Base-by-base conservation (phyloP, 2,888 invertebrate species). In the Pelosia muscerda region DNA sequence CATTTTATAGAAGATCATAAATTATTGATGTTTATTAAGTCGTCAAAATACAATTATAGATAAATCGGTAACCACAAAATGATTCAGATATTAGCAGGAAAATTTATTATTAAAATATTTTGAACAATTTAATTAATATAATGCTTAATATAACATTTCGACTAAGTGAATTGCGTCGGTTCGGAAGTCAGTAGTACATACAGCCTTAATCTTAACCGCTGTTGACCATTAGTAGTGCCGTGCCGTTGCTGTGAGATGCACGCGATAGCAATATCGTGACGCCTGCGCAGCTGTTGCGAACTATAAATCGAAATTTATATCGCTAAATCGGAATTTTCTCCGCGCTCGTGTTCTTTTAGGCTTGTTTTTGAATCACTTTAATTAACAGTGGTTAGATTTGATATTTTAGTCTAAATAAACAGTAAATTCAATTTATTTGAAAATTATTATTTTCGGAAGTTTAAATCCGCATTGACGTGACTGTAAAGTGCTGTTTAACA, bases 241-340 rank as follows among this genome's bases (percentile, higher is more conserved):
- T 75, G 86, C 66, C 73, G 72, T 73, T 72, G 73, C 65, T 68
- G 65, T 68, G 63, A 76, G 72, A 69, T 79, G 82, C 82, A 85
- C 88, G 89, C 79, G 85, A 75, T 71, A 79, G 78, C 79, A 81
- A 78, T 72, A 81, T 70, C 76, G 83, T 81, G 68, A 72, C 72
- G 77, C 75, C 61, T 69, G 84, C 84, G 84, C 83, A 87, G 77
- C 82, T 77, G 79, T 83, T 74, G 65, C 72, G 72, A 73, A 73
- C 11, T 74, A 62, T 63, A 72, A 69, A 62, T 62, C 65, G 70
- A 62, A 63, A 68, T 63, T 25, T 38, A 38, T 59, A 10, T 38
- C 23, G 15, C 4, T 26, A 61, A 53, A 54, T 54, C 28, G 28
- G 28, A 61, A 31, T 53, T 53, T 59, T 10, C 15, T 34, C 38